Conservation (phyloP, 2,888 invertebrate genomes). For the Pocota personata region DNA sequence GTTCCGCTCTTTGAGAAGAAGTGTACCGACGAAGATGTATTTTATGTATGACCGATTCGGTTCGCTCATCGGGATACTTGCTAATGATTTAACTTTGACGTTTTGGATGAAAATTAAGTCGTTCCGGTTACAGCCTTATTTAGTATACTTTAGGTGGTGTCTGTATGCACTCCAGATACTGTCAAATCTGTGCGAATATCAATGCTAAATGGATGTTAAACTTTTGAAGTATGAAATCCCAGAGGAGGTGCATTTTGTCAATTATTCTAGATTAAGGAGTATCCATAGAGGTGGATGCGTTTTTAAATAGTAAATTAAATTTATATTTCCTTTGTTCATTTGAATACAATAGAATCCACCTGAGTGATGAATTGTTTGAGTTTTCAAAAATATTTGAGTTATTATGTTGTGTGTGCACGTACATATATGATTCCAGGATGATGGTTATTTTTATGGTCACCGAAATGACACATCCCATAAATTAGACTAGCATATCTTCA, state of each 20-base stretch:
- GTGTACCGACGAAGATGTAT: conserved; percentile 45
- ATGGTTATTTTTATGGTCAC: no score
- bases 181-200: conserved; percentile 30
- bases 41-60: conserved; percentile 49
- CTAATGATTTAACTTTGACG: conserved; percentile 54
- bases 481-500: no score
- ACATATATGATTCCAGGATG: not conserved
- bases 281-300: conserved; percentile 35
- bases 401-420: not conserved
- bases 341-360: conserved; percentile 33
- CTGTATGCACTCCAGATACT: conserved; percentile 64
- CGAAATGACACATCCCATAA: no score
- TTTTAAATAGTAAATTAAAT: conserved; percentile 34
- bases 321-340: not conserved
- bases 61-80: conserved; percentile 58
- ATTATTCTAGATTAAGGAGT: conserved; percentile 57
- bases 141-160: conserved; percentile 44
- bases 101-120: conserved; percentile 47
- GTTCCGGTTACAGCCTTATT: conserved; percentile 67
- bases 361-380: conserved; percentile 10
- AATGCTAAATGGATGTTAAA: conserved; percentile 40
- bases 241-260: conserved; percentile 56
- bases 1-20: conserved; percentile 53
- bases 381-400: not conserved
- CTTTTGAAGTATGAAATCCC: conserved; percentile 15